Conservation (phyloP, 2,113 vertebrate genomes). For the Silurus meridionalis region DNA sequence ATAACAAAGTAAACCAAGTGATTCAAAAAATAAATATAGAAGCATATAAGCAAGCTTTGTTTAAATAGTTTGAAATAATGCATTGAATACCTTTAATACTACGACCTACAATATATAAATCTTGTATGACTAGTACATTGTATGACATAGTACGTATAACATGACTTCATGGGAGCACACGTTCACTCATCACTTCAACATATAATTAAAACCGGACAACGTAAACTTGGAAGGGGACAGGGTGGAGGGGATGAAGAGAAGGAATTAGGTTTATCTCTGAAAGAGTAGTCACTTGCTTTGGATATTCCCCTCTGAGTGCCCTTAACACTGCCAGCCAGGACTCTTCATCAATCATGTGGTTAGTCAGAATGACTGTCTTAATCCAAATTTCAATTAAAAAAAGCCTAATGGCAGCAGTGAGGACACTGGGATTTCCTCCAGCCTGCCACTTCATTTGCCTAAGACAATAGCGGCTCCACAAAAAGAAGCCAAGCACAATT, state of each 20-base stretch:
- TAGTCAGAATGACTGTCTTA: constrained; percentile 60
- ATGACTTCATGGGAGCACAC: neutral
- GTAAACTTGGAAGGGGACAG: constrained; percentile 65
- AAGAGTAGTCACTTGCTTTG: constrained; percentile 52
- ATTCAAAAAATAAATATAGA: neutral
- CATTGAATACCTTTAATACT: neutral
- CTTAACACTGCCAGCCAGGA: constrained; percentile 58
- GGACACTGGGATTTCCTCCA: constrained; percentile 60
- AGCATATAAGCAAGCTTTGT: neutral
- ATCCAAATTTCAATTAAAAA: constrained; percentile 66
- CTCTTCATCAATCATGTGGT: constrained; percentile 63
- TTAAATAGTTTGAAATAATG: neutral
- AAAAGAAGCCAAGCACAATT: constrained; percentile 45
- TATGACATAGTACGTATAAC: neutral
- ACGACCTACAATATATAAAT: neutral
- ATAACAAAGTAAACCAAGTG: neutral
- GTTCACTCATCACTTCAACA: constrained; percentile 7
- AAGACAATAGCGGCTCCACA: constrained; percentile 55
- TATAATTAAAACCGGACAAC: constrained; percentile 13
- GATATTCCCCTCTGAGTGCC: constrained; percentile 60
- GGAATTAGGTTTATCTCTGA: constrained; percentile 35
- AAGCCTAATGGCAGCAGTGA: constrained; percentile 58
- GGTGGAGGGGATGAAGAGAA: constrained; percentile 28
- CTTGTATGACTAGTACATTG: neutral
- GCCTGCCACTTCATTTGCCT: constrained; percentile 50